Evolutionary conservation across 2,888 invertebrate species (phyloP).

Genomic region (Portevinia maculata): DNA sequence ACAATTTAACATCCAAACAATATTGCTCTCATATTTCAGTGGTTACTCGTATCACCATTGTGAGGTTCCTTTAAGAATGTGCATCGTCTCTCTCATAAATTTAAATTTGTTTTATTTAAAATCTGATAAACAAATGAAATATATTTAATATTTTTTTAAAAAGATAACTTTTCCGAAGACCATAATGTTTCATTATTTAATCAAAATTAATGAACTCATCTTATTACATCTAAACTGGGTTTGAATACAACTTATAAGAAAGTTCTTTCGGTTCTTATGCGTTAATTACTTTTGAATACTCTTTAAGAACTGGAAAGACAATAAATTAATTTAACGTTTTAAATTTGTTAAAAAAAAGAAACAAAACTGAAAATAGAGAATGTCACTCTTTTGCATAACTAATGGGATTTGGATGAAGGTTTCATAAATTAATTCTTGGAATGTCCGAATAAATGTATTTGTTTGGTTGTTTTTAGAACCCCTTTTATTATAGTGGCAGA

Average conservation of each 20-base stretch:
- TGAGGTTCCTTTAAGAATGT: conserved; percentile 5
- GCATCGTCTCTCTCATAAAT: not conserved
- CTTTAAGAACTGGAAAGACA: conserved; percentile 26
- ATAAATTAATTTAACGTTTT: conserved; percentile 51
- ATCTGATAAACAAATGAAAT: conserved; percentile 11
- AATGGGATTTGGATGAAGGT: conserved; percentile 23
- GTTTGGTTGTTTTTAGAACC: not conserved
- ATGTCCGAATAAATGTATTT: conserved; percentile 20
- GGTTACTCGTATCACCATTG: conserved; percentile 9
- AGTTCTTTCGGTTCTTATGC: not conserved
- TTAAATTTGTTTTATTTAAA: conserved; percentile 19
- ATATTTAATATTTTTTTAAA: conserved; percentile 31
- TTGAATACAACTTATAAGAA: conserved; percentile 1
- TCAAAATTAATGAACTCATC: conserved; percentile 36
- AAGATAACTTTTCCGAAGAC: not conserved
- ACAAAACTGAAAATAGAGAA: conserved; percentile 13
- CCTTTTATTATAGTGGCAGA: not conserved
- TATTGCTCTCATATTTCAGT: not conserved
- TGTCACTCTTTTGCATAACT: conserved; percentile 30
- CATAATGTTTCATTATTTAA: conserved; percentile 15
- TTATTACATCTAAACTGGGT: conserved; percentile 25
- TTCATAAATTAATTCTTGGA: conserved; percentile 20
- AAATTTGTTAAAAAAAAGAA: conserved; percentile 18
- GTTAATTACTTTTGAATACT: not conserved
- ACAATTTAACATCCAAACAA: not conserved